These are phyloP conservation scores for Cantharis rustica DNA, from an alignment of 2,888 invertebrate genomes.

Conservation along the genomic window DNA sequence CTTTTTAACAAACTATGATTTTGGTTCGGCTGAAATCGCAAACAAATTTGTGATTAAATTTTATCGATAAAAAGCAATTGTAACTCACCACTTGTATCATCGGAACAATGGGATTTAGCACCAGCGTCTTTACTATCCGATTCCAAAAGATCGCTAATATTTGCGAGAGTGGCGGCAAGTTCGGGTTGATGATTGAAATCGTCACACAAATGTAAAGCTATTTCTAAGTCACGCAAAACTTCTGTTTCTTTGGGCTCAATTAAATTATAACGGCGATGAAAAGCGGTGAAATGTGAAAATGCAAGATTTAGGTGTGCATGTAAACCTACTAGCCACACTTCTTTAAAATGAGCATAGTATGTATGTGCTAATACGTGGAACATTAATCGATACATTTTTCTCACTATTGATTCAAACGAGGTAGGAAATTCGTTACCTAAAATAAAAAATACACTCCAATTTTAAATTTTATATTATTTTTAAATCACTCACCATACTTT, in stretches of 20 bases:
- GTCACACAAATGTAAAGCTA: constrained; percentile 67
- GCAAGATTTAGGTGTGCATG: constrained; percentile 97
- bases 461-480: neutral
- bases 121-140: constrained; percentile 29
- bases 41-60: constrained; percentile 8
- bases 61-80: neutral
- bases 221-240: constrained; percentile 88
- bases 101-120: constrained; percentile 34
- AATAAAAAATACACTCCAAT: constrained; percentile 34
- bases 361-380: constrained; percentile 98
- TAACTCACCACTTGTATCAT: constrained; percentile 53
- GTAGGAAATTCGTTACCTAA: constrained; percentile 92
- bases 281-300: constrained; percentile 92
- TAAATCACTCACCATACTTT: constrained; percentile 82
- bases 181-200: constrained; percentile 42
- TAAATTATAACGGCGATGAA: constrained; percentile 84
- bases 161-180: constrained; percentile 41
- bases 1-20: constrained; percentile 40
- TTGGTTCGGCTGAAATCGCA: constrained; percentile 44
- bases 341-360: constrained; percentile 97
- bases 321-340: constrained; percentile 89
- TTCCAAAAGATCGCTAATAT: constrained; percentile 29
- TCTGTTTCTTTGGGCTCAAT: constrained; percentile 96
- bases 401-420: constrained; percentile 91
- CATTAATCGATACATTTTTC: constrained; percentile 94